Evolutionary conservation across 2,888 invertebrate species (phyloP).

Genomic region (Lycaena phlaeas): DNA sequence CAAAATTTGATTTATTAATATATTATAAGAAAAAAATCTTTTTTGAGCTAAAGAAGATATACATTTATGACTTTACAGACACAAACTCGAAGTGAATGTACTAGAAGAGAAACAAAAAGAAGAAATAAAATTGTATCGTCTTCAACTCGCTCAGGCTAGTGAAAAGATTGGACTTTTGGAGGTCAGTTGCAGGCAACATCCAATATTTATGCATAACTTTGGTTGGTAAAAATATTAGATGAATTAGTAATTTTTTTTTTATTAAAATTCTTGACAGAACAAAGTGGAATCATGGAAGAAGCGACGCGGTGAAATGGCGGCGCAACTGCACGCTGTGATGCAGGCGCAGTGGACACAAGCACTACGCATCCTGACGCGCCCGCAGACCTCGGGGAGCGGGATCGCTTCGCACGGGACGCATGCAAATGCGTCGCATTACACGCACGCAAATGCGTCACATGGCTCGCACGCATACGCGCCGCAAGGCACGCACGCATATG

Average conservation of each 20-base stretch:
- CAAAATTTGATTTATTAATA: too few relatives aligned
- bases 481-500: too few relatives aligned
- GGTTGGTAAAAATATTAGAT: too few relatives aligned
- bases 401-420: neutral
- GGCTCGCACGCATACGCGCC: too few relatives aligned
- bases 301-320: slow-evolving; percentile 78
- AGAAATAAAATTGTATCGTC: slow-evolving; percentile 80
- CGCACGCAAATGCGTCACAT: too few relatives aligned
- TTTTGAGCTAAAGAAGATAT: too few relatives aligned
- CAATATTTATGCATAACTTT: too few relatives aligned
- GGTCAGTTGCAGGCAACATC: too few relatives aligned
- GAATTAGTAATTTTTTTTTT: too few relatives aligned
- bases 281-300: slow-evolving; percentile 53
- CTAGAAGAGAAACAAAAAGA: slow-evolving; percentile 85
- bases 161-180: slow-evolving; percentile 79
- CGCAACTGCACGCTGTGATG: slow-evolving; percentile 84
- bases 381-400: too few relatives aligned
- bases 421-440: neutral
- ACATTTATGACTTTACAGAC: slow-evolving; percentile 48
- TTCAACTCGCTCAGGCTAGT: slow-evolving; percentile 79
- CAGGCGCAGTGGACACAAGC: slow-evolving; percentile 87
- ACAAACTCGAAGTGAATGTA: slow-evolving; percentile 81
- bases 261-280: slow-evolving; percentile 32
- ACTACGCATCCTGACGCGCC: slow-evolving; percentile 74
- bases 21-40: too few relatives aligned